Base-by-base conservation (phyloP, 2,797 vertebrate species). In the Morus bassanus region DNA sequence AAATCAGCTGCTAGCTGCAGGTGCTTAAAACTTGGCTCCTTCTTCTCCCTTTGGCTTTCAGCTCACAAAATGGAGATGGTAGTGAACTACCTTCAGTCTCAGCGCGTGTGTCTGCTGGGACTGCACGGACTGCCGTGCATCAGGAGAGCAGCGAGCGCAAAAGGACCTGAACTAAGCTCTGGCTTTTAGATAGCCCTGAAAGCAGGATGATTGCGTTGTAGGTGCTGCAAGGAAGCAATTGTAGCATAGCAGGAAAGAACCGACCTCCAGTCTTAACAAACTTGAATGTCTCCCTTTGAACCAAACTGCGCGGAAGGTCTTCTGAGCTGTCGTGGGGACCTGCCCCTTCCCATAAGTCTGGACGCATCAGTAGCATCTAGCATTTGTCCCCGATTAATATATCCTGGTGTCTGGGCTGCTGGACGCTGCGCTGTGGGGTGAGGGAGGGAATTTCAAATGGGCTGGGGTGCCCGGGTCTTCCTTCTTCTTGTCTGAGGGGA, bases 131-230 rank as follows among this genome's bases (percentile, higher is more conserved):
- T 39, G 37, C 37, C 37, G 10, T 10, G 33, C 41, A 1, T 25
- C 37, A 7, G 48, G 61, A 50, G 14, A 41, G 56, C 75, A 16
- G 53, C 0, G 3, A 50, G 41, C 39, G n/a, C 15, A 6, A 15
- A 43, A 39, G 50, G 48, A 18, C 14, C 61, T 45, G 68, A 45
- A 16, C 43, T 19, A 8, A 53, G 54, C 61, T 33, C 27, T 35
- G 37, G 64, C 22, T 35, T 67, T 43, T 9, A 7, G 45, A 2
- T 7, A 21, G 30, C 43, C 37, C 59, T 27, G 17, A 15, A 17
- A 74, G 50, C 35, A 14, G 70, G 54, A 9, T 37, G 74, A 11
- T 18, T 8, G 1, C 2, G 2, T 0, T 2, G 43, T 0, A 5
- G 64, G 54, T 15, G 41, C 68, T 69, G 45, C 61, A 56, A 7